Evolutionary conservation across 2,797 vertebrate genomes (phyloP).

Genomic region (Hoplostethus mediterraneus): DNA sequence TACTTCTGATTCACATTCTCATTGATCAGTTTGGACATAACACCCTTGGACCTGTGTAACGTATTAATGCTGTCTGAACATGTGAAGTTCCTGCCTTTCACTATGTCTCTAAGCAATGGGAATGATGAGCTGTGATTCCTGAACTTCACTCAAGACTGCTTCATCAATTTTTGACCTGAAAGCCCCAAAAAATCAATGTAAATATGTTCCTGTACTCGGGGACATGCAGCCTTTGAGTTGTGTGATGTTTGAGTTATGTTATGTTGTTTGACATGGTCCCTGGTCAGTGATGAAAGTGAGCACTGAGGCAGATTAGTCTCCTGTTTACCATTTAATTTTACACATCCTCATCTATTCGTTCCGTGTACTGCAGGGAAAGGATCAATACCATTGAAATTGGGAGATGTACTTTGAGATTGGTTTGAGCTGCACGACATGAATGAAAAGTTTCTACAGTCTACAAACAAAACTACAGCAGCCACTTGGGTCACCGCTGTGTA

Average conservation of each 20-base stretch:
- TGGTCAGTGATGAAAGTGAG: neutral
- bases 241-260: neutral
- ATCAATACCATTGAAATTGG: neutral
- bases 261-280: too few species aligned
- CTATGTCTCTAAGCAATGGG: neutral
- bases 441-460: neutral
- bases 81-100: neutral
- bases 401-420: neutral
- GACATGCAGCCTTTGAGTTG: conserved; percentile 8
- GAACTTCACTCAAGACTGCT: neutral
- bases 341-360: neutral
- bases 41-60: neutral
- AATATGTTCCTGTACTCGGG: conserved; percentile 5
- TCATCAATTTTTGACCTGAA: conserved; percentile 31
- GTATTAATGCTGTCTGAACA: neutral
- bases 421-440: neutral
- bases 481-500: neutral
- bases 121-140: conserved; percentile 34
- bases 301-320: neutral
- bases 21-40: neutral
- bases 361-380: conserved; percentile 2
- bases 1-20: neutral
- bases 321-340: conserved; percentile 15
- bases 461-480: neutral
- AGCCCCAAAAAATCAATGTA: neutral